Conservation (phyloP, 2,888 invertebrate genomes). For the Limnephilus auricula region DNA sequence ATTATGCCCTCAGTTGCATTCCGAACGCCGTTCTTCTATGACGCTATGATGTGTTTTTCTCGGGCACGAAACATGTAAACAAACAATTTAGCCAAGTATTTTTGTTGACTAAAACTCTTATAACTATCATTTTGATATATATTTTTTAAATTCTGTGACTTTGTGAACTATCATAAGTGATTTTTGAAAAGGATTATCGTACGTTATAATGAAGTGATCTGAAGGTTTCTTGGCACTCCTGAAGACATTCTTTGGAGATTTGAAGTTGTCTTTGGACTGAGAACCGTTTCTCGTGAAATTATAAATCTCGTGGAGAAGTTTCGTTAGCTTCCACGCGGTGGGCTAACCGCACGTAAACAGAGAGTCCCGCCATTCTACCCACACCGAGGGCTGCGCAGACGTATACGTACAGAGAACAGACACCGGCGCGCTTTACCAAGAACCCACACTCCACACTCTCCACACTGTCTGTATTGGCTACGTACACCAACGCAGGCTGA, state of each 20-base stretch:
- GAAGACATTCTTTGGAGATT: background rate
- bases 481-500: conserved; percentile 27
- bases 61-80: conserved; percentile 44
- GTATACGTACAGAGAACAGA: conserved; percentile 10
- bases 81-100: background rate
- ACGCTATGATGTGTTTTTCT: background rate
- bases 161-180: background rate
- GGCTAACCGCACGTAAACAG: conserved; percentile 48
- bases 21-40: conserved; percentile 35
- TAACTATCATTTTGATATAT: background rate
- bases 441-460: conserved; percentile 13
- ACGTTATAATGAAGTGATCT: background rate
- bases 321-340: conserved; percentile 48
- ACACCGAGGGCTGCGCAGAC: conserved; percentile 39
- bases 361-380: conserved; percentile 41
- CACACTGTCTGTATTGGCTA: conserved; percentile 27
- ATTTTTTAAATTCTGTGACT: background rate
- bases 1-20: conserved; percentile 54
- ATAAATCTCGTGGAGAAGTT: conserved; percentile 5
- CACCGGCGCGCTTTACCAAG: conserved; percentile 16
- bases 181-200: background rate
- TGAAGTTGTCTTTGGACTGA: background rate
- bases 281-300: conserved; percentile 16
- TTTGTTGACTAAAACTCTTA: background rate
- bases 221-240: background rate